phyloP scores from a whole-genome alignment of 2,113 vertebrate species.

The Orcinus orca region DNA sequence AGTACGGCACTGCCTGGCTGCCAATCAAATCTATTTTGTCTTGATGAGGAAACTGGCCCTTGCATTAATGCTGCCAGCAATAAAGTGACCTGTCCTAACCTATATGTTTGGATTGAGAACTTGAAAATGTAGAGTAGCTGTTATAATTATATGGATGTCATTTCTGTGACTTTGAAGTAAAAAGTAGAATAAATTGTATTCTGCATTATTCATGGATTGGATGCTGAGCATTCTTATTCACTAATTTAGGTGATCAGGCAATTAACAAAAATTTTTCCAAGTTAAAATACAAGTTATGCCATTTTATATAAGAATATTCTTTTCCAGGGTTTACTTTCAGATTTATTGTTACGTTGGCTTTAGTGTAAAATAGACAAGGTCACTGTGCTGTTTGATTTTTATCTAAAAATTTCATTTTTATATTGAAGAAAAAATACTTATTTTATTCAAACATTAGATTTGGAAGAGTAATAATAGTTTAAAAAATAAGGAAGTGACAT shows the following conservation, averaged over 20 bases:
- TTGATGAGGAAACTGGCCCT: constrained; percentile 51
- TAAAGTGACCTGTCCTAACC: constrained; percentile 74
- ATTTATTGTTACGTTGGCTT: constrained; percentile 31
- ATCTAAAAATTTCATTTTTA: constrained; percentile 75
- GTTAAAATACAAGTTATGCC: constrained; percentile 66
- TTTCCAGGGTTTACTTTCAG: constrained; percentile 64
- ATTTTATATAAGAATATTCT: constrained; percentile 66
- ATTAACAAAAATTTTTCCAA: constrained; percentile 43
- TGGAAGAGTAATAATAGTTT: constrained; percentile 67
- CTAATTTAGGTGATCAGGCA: constrained; percentile 57
- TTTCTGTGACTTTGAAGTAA: constrained; percentile 65
- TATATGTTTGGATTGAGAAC: constrained; percentile 59
- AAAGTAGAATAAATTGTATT: constrained; percentile 70
- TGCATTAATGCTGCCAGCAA: constrained; percentile 77
- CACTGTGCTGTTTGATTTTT: constrained; percentile 70
- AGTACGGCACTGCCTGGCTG: constrained; percentile 9
- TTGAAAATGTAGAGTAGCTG: constrained; percentile 52
- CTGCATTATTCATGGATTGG: constrained; percentile 73
- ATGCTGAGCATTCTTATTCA: constrained; percentile 77
- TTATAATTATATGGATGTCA: constrained; percentile 57
- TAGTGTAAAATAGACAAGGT: constrained; percentile 62
- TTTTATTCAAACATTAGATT: constrained; percentile 74
- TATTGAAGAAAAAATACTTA: constrained; percentile 71
- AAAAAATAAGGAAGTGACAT: constrained; percentile 55
- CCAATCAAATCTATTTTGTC: constrained; percentile 16